Evolutionary conservation across 2,113 vertebrate genomes (phyloP).

Genomic region (Meleagris gallopavo): DNA sequence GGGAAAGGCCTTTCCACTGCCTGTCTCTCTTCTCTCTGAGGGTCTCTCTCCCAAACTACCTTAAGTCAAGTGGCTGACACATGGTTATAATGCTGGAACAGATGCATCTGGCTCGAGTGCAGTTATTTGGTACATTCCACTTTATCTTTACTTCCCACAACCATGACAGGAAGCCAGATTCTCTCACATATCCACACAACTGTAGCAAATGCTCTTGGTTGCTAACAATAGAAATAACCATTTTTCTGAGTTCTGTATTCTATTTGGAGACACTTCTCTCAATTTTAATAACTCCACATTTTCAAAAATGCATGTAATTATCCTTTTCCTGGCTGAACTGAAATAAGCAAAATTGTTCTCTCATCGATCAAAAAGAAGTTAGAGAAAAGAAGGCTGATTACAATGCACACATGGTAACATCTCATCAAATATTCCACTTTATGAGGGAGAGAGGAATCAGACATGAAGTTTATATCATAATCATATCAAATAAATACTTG

Average conservation of each 20-base stretch:
- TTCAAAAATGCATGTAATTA: slow-evolving; percentile 14
- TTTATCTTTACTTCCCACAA: not conserved
- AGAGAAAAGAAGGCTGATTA: slow-evolving; percentile 36
- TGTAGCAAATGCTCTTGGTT: not conserved
- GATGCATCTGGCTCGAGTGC: not conserved
- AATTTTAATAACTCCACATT: not conserved
- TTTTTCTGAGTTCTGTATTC: not conserved
- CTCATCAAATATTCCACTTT: slow-evolving; percentile 34
- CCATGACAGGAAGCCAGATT: not conserved
- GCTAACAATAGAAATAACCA: slow-evolving; percentile 19
- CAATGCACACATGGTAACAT: not conserved
- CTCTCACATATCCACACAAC: not conserved
- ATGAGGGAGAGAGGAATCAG: slow-evolving; percentile 16
- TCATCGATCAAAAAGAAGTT: not conserved
- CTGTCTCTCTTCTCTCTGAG: not conserved
- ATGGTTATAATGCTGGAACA: not conserved
- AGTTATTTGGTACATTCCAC: not conserved
- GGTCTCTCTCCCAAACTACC: not conserved
- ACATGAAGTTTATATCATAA: slow-evolving; percentile 32
- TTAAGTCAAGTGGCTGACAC: not conserved
- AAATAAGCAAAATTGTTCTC: slow-evolving; percentile 33
- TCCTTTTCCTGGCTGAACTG: not conserved
- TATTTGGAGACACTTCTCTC: not conserved
- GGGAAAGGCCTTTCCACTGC: not conserved
- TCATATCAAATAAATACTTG: slow-evolving; percentile 33